These are phyloP conservation scores for Apamea sordens DNA, from an alignment of 2,888 invertebrate genomes.

Conservation along the genomic window DNA sequence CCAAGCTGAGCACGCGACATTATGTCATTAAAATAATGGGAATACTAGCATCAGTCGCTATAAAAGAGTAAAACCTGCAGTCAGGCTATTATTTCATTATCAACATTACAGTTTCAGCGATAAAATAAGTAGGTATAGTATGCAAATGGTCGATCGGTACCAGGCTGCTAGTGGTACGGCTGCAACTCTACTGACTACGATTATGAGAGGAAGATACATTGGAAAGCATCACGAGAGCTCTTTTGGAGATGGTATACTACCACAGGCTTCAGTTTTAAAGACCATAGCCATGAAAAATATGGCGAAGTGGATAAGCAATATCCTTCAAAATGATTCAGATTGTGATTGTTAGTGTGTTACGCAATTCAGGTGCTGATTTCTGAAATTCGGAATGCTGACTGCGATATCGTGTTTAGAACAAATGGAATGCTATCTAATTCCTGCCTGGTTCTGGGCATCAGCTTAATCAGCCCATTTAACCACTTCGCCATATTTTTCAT, in stretches of 20 bases:
- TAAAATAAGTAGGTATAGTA: slow-evolving; percentile 6
- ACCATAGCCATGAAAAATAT: background rate
- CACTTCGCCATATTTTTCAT: background rate
- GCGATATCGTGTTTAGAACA: background rate
- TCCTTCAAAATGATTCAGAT: background rate
- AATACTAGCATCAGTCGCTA: background rate
- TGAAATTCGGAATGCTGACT: background rate
- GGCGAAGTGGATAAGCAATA: background rate
- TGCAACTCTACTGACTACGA: slow-evolving; percentile 3
- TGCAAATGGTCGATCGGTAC: slow-evolving; percentile 25
- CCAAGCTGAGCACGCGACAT: background rate
- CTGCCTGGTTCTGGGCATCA: background rate
- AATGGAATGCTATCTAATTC: background rate
- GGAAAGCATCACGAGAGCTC: background rate
- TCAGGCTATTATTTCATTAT: slow-evolving; percentile 22
- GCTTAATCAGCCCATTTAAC: background rate
- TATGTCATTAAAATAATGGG: background rate
- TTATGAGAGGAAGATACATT: slow-evolving; percentile 7
- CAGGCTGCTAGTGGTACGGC: slow-evolving; percentile 31
- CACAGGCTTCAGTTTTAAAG: background rate
- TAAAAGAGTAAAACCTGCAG: background rate
- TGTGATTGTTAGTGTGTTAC: background rate
- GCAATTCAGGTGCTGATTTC: too few species aligned
- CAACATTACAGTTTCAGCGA: slow-evolving; percentile 28
- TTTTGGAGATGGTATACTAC: slow-evolving; percentile 1